Evolutionary conservation across 2,113 vertebrate species (phyloP), one percentile per base, ranked within the genome.

Genomic region (Saccopteryx bilineata): DNA sequence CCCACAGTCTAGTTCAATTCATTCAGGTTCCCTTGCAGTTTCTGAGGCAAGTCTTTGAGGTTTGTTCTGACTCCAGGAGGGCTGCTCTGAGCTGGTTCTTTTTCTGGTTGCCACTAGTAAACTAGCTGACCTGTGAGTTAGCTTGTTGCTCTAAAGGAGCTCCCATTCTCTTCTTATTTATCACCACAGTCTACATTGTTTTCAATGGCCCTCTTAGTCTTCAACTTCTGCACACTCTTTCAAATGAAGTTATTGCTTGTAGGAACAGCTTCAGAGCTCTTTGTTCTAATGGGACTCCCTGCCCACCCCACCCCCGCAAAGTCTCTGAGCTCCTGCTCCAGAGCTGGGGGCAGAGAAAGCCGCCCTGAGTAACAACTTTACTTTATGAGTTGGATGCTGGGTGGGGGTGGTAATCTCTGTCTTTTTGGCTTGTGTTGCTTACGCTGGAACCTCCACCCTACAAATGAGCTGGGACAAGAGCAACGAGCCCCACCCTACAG

Each of bases 21-120:
- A 61, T 58, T 66, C 71, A 79, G 91, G 15, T 13, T 19, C 28
- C 15, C 87, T 58, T 90, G 26, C 8, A 90, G 17, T 58, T 96
- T 66, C 50, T 82, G 56, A 94, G 81, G 66, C 39, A 86, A 75
- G 68, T 26, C 9, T 76, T 52, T 80, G 85, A 87, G 60, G 65
- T 84, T 83, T 93, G 39, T 39, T 39, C 39, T 39, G 39, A 39
- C 39, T 39, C 39, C 39, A 39, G 39, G 39, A 39, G 46, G 10
- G 66, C 15, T 78, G 26, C 11, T 75, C 28, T 87, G 10, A 56
- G 63, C 2, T n/a, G 46, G n/a, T 39, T 81, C 31, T 52, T 74
- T 78, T 72, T 66, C 56, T 72, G n/a, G 17, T 31, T 84, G 56
- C 71, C 39, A 63, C 61, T 28, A 50, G 54, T 68, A 61, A 87